phyloP scores from a whole-genome alignment of 2,888 invertebrate species.

The Drosophila picticornis region DNA sequence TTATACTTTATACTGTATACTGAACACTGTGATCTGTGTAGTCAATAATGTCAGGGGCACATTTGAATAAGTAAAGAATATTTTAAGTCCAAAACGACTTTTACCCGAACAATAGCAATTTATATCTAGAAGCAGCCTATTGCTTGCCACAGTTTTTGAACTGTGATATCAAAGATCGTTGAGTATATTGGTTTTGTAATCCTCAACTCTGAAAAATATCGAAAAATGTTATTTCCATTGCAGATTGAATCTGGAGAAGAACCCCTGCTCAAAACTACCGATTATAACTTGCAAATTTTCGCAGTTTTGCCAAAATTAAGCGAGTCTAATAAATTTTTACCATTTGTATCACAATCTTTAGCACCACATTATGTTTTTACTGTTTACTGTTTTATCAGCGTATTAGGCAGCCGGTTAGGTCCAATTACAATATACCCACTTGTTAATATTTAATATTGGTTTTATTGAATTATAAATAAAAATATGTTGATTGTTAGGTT shows the following conservation, averaged over 20 bases:
- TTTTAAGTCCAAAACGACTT: constrained; percentile 53
- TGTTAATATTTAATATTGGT: constrained; percentile 28
- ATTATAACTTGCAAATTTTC: not conserved
- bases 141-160: constrained; percentile 7
- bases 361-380: not conserved
- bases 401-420: not conserved
- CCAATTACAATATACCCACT: not conserved
- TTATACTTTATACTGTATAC: not conserved
- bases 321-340: not conserved
- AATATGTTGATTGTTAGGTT: constrained; percentile 10
- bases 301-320: not conserved
- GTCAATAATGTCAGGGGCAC: constrained; percentile 40
- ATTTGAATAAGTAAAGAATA: constrained; percentile 78
- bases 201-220: not conserved
- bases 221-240: not conserved
- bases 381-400: not conserved
- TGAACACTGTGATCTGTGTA: constrained; percentile 6
- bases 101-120: constrained; percentile 33
- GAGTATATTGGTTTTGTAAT: not conserved
- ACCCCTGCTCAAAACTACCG: accelerated
- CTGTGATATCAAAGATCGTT: not conserved
- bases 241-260: not conserved
- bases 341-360: not conserved
- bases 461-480: constrained; percentile 61
- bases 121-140: constrained; percentile 13